Evolutionary conservation across 2,797 vertebrate species (phyloP).

Genomic region (Brachyrhaphis roseni): DNA sequence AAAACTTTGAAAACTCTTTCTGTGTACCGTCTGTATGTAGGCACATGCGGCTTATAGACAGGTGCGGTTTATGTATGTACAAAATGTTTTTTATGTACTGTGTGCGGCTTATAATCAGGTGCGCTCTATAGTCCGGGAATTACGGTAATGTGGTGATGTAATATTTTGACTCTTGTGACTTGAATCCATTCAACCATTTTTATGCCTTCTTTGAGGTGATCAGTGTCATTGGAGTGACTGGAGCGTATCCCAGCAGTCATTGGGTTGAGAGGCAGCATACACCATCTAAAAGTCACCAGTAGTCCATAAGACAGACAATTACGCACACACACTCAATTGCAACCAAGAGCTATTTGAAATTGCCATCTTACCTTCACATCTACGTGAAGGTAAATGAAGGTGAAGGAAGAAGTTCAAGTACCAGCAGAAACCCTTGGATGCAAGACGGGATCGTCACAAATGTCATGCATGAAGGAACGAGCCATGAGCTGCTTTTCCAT

Average conservation of each 20-base stretch:
- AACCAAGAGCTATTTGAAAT: not conserved
- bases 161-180: not conserved
- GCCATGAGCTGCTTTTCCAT: no score
- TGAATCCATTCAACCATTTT: not conserved
- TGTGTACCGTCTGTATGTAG: no score
- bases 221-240: not conserved
- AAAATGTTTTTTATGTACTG: no score
- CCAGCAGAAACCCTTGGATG: not conserved
- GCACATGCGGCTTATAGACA: no score
- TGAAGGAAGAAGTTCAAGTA: not conserved
- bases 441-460: no score
- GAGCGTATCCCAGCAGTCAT: not conserved
- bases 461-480: not conserved
- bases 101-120: no score
- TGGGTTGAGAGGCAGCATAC: not conserved
- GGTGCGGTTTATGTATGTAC: no score
- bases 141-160: not conserved
- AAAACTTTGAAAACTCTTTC: no score
- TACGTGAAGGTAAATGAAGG: no score
- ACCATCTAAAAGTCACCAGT: not conserved
- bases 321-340: not conserved
- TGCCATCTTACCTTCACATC: not conserved
- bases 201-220: not conserved
- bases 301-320: not conserved
- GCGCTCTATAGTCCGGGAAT: no score